Conservation (phyloP, 2,113 vertebrate species). For the Stigmatopora nigra region DNA sequence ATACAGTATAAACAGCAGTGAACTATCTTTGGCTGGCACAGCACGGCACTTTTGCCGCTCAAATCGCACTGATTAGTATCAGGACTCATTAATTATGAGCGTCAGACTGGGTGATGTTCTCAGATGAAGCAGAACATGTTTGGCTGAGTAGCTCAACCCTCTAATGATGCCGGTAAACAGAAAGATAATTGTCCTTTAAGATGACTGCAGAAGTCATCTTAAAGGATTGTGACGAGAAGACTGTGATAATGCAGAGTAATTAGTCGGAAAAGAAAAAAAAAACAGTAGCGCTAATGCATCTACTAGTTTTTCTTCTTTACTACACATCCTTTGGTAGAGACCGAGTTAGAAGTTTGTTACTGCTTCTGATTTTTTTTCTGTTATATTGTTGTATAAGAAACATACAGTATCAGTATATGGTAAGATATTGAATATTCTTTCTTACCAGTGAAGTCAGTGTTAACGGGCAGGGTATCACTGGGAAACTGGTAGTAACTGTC, state of each 20-base stretch:
- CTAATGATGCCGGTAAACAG: slow-evolving; percentile 75
- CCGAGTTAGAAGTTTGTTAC: too few relatives aligned
- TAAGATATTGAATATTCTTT: neutral
- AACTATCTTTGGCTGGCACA: slow-evolving; percentile 49
- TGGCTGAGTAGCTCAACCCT: slow-evolving; percentile 71
- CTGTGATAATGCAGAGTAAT: slow-evolving; percentile 21
- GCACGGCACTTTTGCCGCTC: slow-evolving; percentile 45
- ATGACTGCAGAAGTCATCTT: slow-evolving; percentile 69
- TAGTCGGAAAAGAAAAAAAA: slow-evolving; percentile 25
- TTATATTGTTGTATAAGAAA: neutral
- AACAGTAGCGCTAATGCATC: neutral
- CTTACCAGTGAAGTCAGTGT: slow-evolving; percentile 85
- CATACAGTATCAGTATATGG: neutral
- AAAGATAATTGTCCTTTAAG: slow-evolving; percentile 75
- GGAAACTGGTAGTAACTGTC: slow-evolving; percentile 78
- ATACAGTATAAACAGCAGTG: slow-evolving; percentile 35
- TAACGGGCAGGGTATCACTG: slow-evolving; percentile 69
- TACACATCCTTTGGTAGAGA: too few relatives aligned
- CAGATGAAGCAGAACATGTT: slow-evolving; percentile 76
- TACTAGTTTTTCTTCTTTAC: neutral
- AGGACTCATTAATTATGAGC: slow-evolving; percentile 72
- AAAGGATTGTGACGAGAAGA: slow-evolving; percentile 39
- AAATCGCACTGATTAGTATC: slow-evolving; percentile 63
- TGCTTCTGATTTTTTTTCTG: too few relatives aligned
- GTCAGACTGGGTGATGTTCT: slow-evolving; percentile 68